Percentiles rank a stretch among this genome's conserved stretches.
phyloP scores from a whole-genome alignment of 1,140 invertebrate genomes.

The Bombyx mori region DNA sequence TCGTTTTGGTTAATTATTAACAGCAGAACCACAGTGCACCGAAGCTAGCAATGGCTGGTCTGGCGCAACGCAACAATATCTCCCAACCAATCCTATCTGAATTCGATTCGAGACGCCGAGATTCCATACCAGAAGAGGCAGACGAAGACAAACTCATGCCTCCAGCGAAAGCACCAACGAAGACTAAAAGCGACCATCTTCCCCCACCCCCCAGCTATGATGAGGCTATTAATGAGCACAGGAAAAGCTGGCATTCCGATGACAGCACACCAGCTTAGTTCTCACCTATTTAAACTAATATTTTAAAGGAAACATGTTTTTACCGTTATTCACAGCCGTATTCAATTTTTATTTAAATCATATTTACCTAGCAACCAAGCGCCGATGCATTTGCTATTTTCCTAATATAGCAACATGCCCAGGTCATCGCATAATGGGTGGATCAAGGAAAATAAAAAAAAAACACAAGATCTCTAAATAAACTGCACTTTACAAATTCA shows the following conservation, averaged over 20 bases:
- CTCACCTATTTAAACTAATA: too few species aligned
- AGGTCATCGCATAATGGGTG: too few species aligned
- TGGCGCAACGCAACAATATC: conserved; percentile 73
- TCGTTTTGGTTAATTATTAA: conserved; percentile 9
- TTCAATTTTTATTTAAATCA: too few species aligned
- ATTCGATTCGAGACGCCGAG: conserved; percentile 59
- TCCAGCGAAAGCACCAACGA: conserved; percentile 44
- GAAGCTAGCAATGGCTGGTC: conserved; percentile 44
- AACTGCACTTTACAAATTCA: too few species aligned
- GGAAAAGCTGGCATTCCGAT: conserved; percentile 71
- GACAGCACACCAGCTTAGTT: conserved; percentile 62
- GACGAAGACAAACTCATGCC: conserved; percentile 57
- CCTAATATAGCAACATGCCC: too few species aligned
- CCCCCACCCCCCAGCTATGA: conserved; percentile 54
- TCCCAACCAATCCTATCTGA: conserved; percentile 71
- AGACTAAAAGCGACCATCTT: conserved; percentile 45
- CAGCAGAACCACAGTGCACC: conserved; percentile 75
- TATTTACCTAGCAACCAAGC: too few species aligned
- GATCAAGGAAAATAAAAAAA: too few species aligned
- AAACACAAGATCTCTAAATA: too few species aligned
- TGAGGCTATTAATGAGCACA: conserved; percentile 48
- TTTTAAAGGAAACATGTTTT: too few species aligned
- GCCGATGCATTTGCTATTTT: too few species aligned
- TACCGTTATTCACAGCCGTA: too few species aligned
- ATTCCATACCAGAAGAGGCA: conserved; percentile 68